Base-by-base conservation (phyloP, 2,797 vertebrate species). In the Liasis olivaceus region DNA sequence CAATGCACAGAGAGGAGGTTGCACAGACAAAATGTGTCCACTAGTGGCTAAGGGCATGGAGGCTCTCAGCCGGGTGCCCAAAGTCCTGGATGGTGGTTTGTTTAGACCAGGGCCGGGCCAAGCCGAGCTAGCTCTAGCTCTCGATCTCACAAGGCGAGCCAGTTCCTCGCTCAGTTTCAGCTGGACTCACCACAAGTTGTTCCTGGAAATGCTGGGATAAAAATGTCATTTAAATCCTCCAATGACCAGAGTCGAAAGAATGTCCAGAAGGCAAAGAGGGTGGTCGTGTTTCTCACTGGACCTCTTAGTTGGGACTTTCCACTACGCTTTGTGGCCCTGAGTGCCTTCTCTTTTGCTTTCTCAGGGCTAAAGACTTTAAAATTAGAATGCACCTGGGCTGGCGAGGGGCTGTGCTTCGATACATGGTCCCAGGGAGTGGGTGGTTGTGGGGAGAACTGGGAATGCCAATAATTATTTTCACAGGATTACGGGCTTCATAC, bases 391-490 rank as follows among this genome's bases (percentile, higher is more conserved):
- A 15, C 66, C 14, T 72, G 66, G 66, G n/a, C 66, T 31, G 14
- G n/a, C n/a, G 15, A 69, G n/a, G 28, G n/a, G 64, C 28, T n/a
- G 13, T 6, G 26, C 5, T 36, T 72, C 31, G 2, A 7, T 7
- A 5, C 14, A 20, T 17, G n/a, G 36, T 7, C 14, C 66, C 66
- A 8, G 17, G 66, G 51, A 9, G 51, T 54, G 51, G 51, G 15
- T 72, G 31, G 5, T 90, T 93, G 92, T 69, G 89, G 3, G 88
- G 47, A 58, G 58, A n/a, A 28, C 3, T 72, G 85, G 59, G 94
- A 92, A 51, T 66, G 66, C 86, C 91, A 81, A 58, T 69, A 36
- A 4, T 58, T 91, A 11, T 59, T 60, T 2, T 85, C 87, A 62
- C 59, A 11, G 85, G 66, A 90, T 81, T 92, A 87, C 17, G 59